Percentiles rank a stretch among this genome's conserved stretches.
phyloP scores from a whole-genome alignment of 2,113 vertebrate genomes.

The Gallinago paraguaiae region DNA sequence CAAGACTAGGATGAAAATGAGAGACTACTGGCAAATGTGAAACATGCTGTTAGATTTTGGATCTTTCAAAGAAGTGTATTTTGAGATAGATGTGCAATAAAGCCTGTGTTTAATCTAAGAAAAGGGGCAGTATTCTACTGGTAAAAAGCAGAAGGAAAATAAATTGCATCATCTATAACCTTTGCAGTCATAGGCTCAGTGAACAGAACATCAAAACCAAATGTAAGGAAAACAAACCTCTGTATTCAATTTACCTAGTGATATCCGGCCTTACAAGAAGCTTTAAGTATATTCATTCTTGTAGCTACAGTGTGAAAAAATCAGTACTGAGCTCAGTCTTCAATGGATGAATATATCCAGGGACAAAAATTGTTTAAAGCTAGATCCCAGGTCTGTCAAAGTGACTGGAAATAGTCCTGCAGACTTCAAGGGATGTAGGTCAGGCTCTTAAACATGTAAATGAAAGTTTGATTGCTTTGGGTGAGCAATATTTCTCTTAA shows the following conservation, averaged over 20 bases:
- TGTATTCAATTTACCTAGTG: conserved; percentile 66
- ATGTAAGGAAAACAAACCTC: conserved; percentile 67
- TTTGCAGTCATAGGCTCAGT: conserved; percentile 63
- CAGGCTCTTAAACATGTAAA: background rate
- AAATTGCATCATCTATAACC: conserved; percentile 68
- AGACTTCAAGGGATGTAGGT: background rate
- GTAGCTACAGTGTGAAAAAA: conserved; percentile 49
- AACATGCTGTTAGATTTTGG: conserved; percentile 20
- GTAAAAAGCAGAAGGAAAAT: conserved; percentile 65
- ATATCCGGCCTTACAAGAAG: conserved; percentile 45
- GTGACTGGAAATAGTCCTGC: background rate
- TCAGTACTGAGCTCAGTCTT: background rate
- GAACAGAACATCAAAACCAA: conserved; percentile 73
- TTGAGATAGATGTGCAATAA: conserved; percentile 60
- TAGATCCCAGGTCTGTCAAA: background rate
- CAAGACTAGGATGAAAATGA: background rate
- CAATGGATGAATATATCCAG: background rate
- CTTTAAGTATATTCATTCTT: conserved; percentile 17
- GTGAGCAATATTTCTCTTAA: conserved; percentile 47
- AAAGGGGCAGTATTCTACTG: conserved; percentile 55
- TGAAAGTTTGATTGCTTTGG: conserved; percentile 28
- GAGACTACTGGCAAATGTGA: conserved; percentile 1
- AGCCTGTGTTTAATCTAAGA: conserved; percentile 61
- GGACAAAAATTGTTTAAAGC: background rate
- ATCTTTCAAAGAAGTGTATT: conserved; percentile 34